phyloP scores from a whole-genome alignment of 2,797 vertebrate genomes.

The Esox lucius region DNA sequence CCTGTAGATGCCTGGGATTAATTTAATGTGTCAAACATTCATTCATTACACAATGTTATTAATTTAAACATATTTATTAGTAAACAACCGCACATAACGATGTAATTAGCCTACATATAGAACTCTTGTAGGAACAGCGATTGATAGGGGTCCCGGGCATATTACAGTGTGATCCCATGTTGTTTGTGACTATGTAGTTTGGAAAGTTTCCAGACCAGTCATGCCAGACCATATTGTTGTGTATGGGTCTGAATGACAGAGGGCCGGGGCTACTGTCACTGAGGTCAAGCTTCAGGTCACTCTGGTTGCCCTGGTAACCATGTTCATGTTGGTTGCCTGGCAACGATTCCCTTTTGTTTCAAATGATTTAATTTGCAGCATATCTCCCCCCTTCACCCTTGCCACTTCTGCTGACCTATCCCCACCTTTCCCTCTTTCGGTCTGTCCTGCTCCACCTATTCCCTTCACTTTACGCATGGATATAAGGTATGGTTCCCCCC shows the following conservation, averaged over 20 bases:
- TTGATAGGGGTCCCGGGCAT: neutral
- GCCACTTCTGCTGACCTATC: constrained; percentile 36
- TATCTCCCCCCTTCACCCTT: constrained; percentile 61
- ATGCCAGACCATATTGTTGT: constrained; percentile 8
- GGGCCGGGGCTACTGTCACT: constrained; percentile 56
- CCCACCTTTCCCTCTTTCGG: constrained; percentile 20
- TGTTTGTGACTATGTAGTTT: neutral
- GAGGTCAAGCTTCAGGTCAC: constrained; percentile 77
- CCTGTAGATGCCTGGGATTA: neutral
- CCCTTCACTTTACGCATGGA: constrained; percentile 23
- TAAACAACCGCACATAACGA: neutral
- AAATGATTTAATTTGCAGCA: constrained; percentile 79
- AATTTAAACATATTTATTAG: neutral
- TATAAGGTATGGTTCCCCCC: constrained; percentile 12
- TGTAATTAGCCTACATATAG: neutral
- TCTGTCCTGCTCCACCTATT: constrained; percentile 26
- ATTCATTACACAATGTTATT: neutral
- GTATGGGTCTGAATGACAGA: constrained; percentile 24
- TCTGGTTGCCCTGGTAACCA: constrained; percentile 68
- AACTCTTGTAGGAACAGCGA: neutral
- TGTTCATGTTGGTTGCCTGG: constrained; percentile 73
- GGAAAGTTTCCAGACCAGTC: neutral
- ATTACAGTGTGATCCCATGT: neutral
- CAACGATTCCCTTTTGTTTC: constrained; percentile 77
- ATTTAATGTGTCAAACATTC: neutral